A percentile compares a stretch with the other conserved stretches of the same genome.
phyloP scores from a whole-genome alignment of 2,113 vertebrate species.

The Micronycteris hirsuta region DNA sequence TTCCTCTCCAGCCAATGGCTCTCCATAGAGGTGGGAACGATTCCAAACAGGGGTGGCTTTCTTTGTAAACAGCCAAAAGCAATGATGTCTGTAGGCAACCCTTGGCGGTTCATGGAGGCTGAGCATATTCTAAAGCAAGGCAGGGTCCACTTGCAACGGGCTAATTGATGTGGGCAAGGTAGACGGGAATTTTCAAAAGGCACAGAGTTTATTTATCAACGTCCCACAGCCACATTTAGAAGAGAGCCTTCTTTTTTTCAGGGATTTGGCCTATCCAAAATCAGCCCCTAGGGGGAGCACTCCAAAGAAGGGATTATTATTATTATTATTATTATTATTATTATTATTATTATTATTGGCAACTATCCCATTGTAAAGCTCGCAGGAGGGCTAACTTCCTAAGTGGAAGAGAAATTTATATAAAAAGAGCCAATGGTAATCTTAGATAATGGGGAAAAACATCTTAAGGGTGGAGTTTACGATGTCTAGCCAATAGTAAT shows the following conservation, averaged over 20 bases:
- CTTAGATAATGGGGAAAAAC: too few relatives aligned
- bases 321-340: too few relatives aligned
- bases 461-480: neutral
- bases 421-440: too few relatives aligned
- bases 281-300: neutral
- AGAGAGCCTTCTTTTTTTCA: neutral
- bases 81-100: neutral
- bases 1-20: conserved; percentile 56
- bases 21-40: conserved; percentile 34
- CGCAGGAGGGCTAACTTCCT: too few relatives aligned
- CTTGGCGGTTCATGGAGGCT: neutral
- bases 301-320: neutral
- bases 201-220: neutral
- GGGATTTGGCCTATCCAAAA: neutral
- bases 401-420: too few relatives aligned
- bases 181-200: neutral
- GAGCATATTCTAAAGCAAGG: neutral
- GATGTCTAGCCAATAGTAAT: neutral
- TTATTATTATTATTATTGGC: too few relatives aligned
- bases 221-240: neutral
- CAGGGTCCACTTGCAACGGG: neutral
- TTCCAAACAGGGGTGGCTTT: conserved; percentile 23
- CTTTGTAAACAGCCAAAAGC: conserved; percentile 44
- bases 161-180: neutral
- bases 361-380: neutral